Evolutionary conservation across 1,140 invertebrate species (phyloP).

Genomic region (Paralvinella palmiformis): DNA sequence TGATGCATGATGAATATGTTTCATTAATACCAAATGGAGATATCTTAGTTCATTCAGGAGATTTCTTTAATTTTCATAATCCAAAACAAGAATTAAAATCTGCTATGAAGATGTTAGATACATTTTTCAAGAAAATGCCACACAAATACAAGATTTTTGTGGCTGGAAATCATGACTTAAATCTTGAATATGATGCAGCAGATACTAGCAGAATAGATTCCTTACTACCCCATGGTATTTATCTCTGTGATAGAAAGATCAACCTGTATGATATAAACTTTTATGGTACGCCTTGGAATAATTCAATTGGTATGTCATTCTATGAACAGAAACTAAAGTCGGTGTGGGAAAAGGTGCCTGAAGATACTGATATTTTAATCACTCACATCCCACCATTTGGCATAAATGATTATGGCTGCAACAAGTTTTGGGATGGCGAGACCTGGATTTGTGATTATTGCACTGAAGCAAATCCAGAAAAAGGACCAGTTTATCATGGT

Average conservation of each 20-base stretch:
- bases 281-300: slow-evolving; percentile 32
- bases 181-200: slow-evolving; percentile 16
- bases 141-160: slow-evolving; percentile 36
- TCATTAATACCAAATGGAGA: slow-evolving; percentile 29
- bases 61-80: slow-evolving; percentile 24
- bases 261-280: slow-evolving; percentile 29
- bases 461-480: too few relatives aligned
- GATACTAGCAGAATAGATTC: slow-evolving; percentile 22
- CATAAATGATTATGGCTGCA: slow-evolving; percentile 21
- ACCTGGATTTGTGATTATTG: too few relatives aligned
- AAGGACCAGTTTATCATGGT: too few relatives aligned
- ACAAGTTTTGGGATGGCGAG: neutral
- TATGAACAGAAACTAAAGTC: slow-evolving; percentile 27
- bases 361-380: slow-evolving; percentile 30
- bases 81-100: neutral
- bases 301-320: slow-evolving; percentile 23
- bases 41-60: slow-evolving; percentile 33
- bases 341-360: slow-evolving; percentile 28
- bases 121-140: slow-evolving; percentile 29
- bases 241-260: slow-evolving; percentile 29
- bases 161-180: slow-evolving; percentile 34
- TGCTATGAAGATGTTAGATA: slow-evolving; percentile 19
- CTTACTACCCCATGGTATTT: slow-evolving; percentile 25
- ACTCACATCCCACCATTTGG: slow-evolving; percentile 34
- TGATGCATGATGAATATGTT: slow-evolving; percentile 22